Base-by-base conservation (phyloP, 1,140 invertebrate genomes). In the Sycophila sp. region DNA sequence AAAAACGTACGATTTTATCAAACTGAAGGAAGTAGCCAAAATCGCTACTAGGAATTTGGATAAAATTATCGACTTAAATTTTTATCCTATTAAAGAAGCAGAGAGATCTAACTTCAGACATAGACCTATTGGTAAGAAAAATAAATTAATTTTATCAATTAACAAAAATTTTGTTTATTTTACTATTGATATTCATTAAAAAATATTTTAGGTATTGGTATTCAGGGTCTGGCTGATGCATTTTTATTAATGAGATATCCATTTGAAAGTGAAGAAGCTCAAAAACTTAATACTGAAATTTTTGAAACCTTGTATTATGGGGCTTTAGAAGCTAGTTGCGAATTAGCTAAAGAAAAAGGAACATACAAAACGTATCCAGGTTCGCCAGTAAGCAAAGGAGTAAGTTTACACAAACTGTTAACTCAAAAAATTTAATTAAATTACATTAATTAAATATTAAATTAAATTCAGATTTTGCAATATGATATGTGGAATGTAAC, bases 221-320 rank as follows among this genome's bases (percentile, higher is more conserved):
- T 99, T 47, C 97, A 99, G 86, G 98, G 98, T 2, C 86, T 99
- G 19, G 98, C 98, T 11, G 98, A 99, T 88, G 91, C 97, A 19
- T 98, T 99, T 83, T 93, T 99, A 64, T 83, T 99, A 24, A 96
- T 99, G 96, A 88, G 96, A 51, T 93, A 91, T 85, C 95, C 98
- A 40, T 99, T 98, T 84, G 94, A 96, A 75, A 94, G 92, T 80
- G 88, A 92, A 56, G 90, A 96, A 81, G 97, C 98, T 0, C 88
- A 91, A 69, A 87, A 93, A 73, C 84, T 99, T 2, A 99, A 99
- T 85, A 93, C 93, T 74, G 92, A 98, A 81, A 98, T 99, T 70
- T 99, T 99, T 87, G 98, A 99, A 87, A 99, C 97, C 0, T 92
- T 99, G 66, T 99, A 99, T 84, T 99, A 94, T 86, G 96, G 92